phyloP scores from a whole-genome alignment of 2,797 vertebrate genomes.

The Ciconia nigra region DNA sequence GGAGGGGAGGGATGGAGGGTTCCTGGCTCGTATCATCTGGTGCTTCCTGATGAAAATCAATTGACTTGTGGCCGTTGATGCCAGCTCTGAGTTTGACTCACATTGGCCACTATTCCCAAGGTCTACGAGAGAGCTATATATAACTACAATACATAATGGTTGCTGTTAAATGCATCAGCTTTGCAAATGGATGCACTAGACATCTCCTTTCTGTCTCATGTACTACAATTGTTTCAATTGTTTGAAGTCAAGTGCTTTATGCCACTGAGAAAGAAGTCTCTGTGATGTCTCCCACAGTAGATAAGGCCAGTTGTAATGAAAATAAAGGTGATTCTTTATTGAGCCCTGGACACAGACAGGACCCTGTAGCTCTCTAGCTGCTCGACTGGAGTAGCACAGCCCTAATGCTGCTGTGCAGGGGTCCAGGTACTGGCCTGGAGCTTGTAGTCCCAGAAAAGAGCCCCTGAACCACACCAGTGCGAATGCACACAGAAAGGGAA shows the following conservation, averaged over 20 bases:
- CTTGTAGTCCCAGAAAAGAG: background rate
- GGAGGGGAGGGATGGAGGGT: background rate
- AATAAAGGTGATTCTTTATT: slow-evolving; percentile 52
- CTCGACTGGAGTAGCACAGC: background rate
- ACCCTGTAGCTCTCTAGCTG: background rate
- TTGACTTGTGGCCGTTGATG: background rate
- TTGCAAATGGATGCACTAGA: slow-evolving; percentile 25
- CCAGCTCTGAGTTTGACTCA: slow-evolving; percentile 2
- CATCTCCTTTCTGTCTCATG: slow-evolving; percentile 46
- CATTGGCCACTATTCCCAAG: background rate
- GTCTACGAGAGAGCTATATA: slow-evolving; percentile 18
- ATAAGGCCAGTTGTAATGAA: slow-evolving; percentile 44
- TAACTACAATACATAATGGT: slow-evolving; percentile 41
- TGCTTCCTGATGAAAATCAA: background rate
- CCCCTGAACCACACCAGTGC: background rate
- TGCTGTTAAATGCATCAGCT: slow-evolving; percentile 23
- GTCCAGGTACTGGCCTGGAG: background rate
- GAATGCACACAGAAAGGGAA: background rate
- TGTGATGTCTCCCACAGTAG: slow-evolving; percentile 27
- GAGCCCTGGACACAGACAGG: background rate
- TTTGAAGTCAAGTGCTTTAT: slow-evolving; percentile 46
- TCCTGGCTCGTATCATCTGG: background rate
- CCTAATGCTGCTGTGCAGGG: background rate
- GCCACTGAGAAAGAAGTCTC: slow-evolving; percentile 55
- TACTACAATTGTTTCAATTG: background rate